These are phyloP conservation scores for Monopterus albus DNA, from an alignment of 2,113 vertebrate species.

Conservation along the genomic window DNA sequence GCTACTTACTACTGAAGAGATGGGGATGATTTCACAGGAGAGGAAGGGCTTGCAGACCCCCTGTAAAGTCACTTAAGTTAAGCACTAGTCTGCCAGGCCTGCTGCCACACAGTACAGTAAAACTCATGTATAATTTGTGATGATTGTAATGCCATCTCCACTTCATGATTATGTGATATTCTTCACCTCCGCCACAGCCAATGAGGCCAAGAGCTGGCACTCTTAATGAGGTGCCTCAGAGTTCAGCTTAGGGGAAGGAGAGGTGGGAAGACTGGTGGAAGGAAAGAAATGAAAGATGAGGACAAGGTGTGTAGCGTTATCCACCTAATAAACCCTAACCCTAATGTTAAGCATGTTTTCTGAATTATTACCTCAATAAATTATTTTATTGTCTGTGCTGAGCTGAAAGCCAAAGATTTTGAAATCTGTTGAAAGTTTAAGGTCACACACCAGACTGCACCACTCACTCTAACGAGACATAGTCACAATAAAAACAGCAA, in stretches of 20 bases:
- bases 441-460: conserved; percentile 16
- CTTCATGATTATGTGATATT: conserved; percentile 85
- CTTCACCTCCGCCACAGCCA: conserved; percentile 80
- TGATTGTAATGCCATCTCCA: conserved; percentile 82
- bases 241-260: conserved; percentile 66
- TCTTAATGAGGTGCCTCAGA: conserved; percentile 79
- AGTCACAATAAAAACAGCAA: conserved; percentile 48
- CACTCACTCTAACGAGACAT: conserved; percentile 43
- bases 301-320: background rate
- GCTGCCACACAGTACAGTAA: conserved; percentile 71
- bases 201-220: conserved; percentile 72
- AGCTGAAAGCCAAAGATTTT: conserved; percentile 12
- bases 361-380: conserved; percentile 6
- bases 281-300: conserved; percentile 19
- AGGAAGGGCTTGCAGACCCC: conserved; percentile 60
- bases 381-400: background rate
- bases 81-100: conserved; percentile 58
- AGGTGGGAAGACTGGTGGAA: conserved; percentile 29
- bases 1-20: conserved; percentile 9
- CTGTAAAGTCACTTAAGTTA: conserved; percentile 73
- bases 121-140: conserved; percentile 86
- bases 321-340: too few relatives aligned
- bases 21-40: conserved; percentile 16
- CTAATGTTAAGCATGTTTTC: background rate
- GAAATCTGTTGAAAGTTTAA: conserved; percentile 27